A percentile compares a stretch with the other conserved stretches of the same genome.
Conservation (phyloP, 2,113 vertebrate genomes). For the Tylochromis polylepis region DNA sequence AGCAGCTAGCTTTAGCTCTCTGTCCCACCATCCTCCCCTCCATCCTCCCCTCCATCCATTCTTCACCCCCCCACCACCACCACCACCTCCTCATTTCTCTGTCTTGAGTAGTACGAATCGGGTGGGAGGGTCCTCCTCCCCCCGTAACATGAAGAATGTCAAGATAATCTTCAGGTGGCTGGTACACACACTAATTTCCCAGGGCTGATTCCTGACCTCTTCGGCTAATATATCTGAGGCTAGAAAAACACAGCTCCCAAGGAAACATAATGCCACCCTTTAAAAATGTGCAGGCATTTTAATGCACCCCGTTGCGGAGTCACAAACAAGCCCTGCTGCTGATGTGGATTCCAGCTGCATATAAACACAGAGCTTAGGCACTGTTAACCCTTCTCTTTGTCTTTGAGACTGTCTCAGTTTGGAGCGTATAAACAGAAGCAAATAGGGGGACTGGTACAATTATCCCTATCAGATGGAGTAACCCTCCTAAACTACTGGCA, state of each 20-base stretch:
- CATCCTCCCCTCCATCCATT: not conserved
- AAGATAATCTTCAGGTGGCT: constrained; percentile 61
- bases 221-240: not conserved
- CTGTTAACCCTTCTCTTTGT: not conserved
- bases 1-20: not conserved
- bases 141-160: constrained; percentile 38
- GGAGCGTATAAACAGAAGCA: not conserved
- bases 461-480: not conserved
- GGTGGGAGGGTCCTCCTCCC: not conserved
- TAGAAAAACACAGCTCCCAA: constrained; percentile 24
- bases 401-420: not conserved
- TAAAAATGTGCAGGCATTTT: not conserved
- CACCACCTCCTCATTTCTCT: constrained; percentile 1
- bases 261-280: constrained; percentile 27
- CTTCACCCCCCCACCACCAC: too few relatives aligned
- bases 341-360: constrained; percentile 18
- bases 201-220: constrained; percentile 28
- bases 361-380: constrained; percentile 4
- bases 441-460: not conserved
- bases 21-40: not conserved
- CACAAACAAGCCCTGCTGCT: constrained; percentile 31
- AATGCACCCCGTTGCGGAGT: not conserved
- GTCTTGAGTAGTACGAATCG: not conserved
- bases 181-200: constrained; percentile 4
- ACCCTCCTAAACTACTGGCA: not conserved